Percentiles rank a stretch among this genome's conserved stretches.
Conservation (phyloP, 2,797 vertebrate genomes). For the Sebastes hopkinsi region DNA sequence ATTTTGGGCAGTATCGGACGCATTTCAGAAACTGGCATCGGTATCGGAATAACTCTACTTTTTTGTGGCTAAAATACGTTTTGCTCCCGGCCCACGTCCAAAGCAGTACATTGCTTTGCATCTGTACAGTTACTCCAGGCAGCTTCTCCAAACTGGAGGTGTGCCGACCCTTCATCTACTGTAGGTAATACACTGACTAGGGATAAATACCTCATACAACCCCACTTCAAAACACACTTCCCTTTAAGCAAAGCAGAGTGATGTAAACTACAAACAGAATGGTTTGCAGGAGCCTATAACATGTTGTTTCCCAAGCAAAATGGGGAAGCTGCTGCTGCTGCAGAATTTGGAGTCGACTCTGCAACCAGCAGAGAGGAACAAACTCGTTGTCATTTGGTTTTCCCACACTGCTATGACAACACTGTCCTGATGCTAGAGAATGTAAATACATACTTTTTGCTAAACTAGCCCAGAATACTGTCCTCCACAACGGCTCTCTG, state of each 20-base stretch:
- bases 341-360: background rate
- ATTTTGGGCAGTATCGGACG: too few species aligned
- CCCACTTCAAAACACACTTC: too few species aligned
- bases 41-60: too few species aligned
- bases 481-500: conserved; percentile 7
- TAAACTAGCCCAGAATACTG: conserved; percentile 7
- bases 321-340: background rate
- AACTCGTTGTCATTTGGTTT: conserved; percentile 10
- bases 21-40: too few species aligned
- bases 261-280: background rate
- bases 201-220: too few species aligned
- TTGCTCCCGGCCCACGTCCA: too few species aligned
- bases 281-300: background rate
- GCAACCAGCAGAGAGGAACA: conserved; percentile 1
- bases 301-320: conserved; percentile 11
- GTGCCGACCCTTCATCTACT: too few species aligned
- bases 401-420: conserved; percentile 11
- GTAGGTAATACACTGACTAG: too few species aligned
- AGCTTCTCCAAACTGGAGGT: too few species aligned
- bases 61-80: too few species aligned
- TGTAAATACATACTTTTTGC: conserved; percentile 35
- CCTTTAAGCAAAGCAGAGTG: background rate
- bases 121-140: too few species aligned
- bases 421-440: background rate
- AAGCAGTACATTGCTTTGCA: too few species aligned